Base-by-base conservation (phyloP, 2,888 invertebrate species). In the Drosophila borealis region DNA sequence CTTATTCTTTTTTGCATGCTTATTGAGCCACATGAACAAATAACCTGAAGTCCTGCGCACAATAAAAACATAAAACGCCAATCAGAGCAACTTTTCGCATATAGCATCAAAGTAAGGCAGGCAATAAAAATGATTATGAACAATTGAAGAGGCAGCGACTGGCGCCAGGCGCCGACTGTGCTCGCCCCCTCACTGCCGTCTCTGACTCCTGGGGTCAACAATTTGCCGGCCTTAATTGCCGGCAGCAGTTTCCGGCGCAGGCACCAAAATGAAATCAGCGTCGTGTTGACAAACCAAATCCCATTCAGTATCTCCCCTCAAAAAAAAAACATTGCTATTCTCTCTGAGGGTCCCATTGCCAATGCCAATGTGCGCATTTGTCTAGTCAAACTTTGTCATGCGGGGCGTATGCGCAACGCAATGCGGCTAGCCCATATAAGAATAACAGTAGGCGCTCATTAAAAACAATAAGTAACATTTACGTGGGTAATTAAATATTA, bases 41-140 rank as follows among this genome's bases (percentile, higher is more conserved):
- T 83, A 84, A 84, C 83, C 88, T 86, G 73, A 78, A 83, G 87
- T 80, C 78, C 74, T 70, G 78, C 36, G 74, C 72, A 74, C 85
- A 87, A 87, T 85, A 87, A 84, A 88, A 89, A 78, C 88, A 84
- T 81, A 86, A 89, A 84, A 81, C 57, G 73, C 83, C 89, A 88
- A 86, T 88, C 89, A 88, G 81, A 72, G 74, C 78, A 76, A 80
- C 65, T 88, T 88, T 83, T 78, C 85, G 74, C 75, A 81, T 86
- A 83, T 75, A 78, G 77, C 85, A 84, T 87, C 84, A 89, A 85
- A 89, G 81, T 79, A 88, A 80, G 82, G 80, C 72, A 60, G 78
- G 87, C 84, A 70, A 88, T 88, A 88, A 88, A 88, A 88, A 88
- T 88, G 80, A 89, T 88, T 88, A 88, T 89, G 84, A 82, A 87